Evolutionary conservation across 2,888 invertebrate genomes (phyloP).

Genomic region (Eupsilia transversa): DNA sequence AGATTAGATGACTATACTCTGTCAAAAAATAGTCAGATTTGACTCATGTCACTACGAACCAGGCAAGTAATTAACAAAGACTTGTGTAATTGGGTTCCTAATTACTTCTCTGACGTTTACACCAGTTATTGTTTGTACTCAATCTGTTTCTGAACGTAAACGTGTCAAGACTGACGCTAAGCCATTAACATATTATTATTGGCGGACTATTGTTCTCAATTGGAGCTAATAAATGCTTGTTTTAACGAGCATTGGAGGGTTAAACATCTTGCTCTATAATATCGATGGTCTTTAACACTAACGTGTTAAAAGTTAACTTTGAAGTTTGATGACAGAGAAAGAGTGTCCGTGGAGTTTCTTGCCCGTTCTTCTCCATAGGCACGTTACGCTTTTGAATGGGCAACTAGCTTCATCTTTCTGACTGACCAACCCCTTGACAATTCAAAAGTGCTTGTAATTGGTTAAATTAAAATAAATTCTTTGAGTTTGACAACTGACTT

Average conservation of each 20-base stretch:
- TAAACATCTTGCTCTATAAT: conserved; percentile 5
- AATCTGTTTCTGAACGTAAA: conserved; percentile 21
- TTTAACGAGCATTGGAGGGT: conserved; percentile 3
- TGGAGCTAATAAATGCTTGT: conserved; percentile 22
- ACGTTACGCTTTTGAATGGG: too few relatives aligned
- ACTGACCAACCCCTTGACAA: too few relatives aligned
- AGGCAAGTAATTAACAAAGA: not conserved
- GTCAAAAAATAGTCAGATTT: not conserved
- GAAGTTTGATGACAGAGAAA: not conserved
- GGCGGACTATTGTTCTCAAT: conserved; percentile 10
- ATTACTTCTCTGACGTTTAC: not conserved
- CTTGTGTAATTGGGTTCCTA: not conserved
- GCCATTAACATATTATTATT: conserved; percentile 23
- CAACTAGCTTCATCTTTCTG: too few relatives aligned
- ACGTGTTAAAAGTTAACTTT: not conserved
- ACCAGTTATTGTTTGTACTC: conserved; percentile 24
- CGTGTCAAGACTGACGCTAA: conserved; percentile 1
- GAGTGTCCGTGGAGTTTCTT: not conserved
- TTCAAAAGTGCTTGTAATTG: too few relatives aligned
- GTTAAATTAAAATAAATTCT: too few relatives aligned
- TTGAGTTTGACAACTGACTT: too few relatives aligned
- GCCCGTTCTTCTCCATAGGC: too few relatives aligned
- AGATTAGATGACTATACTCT: too few relatives aligned
- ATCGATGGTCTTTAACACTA: not conserved
- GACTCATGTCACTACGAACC: not conserved